Conservation (phyloP, 2,888 invertebrate species). For the Phlogophora meticulosa region DNA sequence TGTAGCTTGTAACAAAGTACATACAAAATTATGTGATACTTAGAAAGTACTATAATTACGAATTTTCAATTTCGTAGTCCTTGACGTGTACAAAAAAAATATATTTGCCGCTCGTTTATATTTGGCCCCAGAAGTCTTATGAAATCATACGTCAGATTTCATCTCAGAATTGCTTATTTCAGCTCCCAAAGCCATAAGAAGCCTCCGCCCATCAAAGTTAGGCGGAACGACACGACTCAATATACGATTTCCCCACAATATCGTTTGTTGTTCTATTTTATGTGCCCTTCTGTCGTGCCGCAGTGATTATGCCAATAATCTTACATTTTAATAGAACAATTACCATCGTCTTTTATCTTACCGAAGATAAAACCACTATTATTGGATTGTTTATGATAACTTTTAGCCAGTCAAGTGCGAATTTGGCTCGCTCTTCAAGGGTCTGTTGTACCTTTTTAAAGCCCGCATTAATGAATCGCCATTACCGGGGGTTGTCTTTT, state of each 20-base stretch:
- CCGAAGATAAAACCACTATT: slow-evolving; percentile 24
- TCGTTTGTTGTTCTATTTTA: slow-evolving; percentile 53
- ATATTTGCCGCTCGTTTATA: slow-evolving; percentile 2
- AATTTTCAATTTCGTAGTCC: not conserved
- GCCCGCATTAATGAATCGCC: slow-evolving; percentile 2
- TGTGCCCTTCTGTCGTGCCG: slow-evolving; percentile 35
- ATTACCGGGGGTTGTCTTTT: not conserved
- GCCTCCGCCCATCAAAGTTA: slow-evolving; percentile 50
- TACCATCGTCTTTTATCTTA: slow-evolving; percentile 27
- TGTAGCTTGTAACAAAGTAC: too few relatives aligned
- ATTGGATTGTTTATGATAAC: slow-evolving; percentile 21
- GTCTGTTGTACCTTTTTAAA: slow-evolving; percentile 13
- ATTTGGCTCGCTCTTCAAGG: not conserved
- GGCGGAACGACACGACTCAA: slow-evolving; percentile 41
- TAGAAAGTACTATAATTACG: too few relatives aligned
- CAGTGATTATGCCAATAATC: slow-evolving; percentile 54
- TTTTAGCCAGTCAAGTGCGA: slow-evolving; percentile 6
- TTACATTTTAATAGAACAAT: slow-evolving; percentile 45
- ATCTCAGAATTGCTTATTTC: slow-evolving; percentile 52
- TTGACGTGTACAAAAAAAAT: not conserved
- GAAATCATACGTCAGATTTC: slow-evolving; percentile 46
- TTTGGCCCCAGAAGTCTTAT: slow-evolving; percentile 24
- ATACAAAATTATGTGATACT: too few relatives aligned
- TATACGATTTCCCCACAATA: slow-evolving; percentile 49
- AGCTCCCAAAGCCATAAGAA: slow-evolving; percentile 49